Conservation (phyloP, 2,113 vertebrate genomes). For the Leucoraja erinaceus region DNA sequence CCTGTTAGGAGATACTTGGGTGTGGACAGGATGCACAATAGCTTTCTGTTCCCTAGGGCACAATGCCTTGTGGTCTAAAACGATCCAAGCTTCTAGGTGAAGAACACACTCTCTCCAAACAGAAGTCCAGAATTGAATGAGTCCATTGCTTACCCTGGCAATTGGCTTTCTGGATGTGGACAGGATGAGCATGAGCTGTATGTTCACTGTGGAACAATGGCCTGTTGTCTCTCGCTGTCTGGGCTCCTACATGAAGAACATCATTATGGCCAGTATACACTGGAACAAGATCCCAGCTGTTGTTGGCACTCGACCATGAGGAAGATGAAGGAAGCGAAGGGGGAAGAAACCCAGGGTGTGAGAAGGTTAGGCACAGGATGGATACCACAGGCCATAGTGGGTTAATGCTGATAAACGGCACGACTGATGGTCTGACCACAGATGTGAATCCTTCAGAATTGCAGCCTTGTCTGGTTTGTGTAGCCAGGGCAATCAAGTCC, state of each 20-base stretch:
- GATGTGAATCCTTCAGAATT: conserved; percentile 38
- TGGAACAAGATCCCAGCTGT: not conserved
- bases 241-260: not conserved
- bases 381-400: not conserved
- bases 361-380: not conserved
- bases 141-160: too few relatives aligned
- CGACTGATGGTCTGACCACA: not conserved
- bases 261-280: not conserved
- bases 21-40: not conserved
- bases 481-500: conserved; percentile 13
- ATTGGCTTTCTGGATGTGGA: not conserved
- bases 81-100: not conserved
- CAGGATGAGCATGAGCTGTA: not conserved
- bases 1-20: not conserved
- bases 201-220: not conserved
- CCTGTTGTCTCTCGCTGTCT: not conserved
- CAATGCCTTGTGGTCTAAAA: not conserved
- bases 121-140: too few relatives aligned
- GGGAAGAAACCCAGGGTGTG: not conserved
- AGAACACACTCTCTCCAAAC: not conserved
- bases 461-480: conserved; percentile 33
- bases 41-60: not conserved
- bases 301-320: not conserved
- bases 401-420: conserved; percentile 8
- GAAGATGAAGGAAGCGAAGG: too few relatives aligned